phyloP scores from a whole-genome alignment of 2,113 vertebrate genomes.

The Hemibagrus wyckioides region DNA sequence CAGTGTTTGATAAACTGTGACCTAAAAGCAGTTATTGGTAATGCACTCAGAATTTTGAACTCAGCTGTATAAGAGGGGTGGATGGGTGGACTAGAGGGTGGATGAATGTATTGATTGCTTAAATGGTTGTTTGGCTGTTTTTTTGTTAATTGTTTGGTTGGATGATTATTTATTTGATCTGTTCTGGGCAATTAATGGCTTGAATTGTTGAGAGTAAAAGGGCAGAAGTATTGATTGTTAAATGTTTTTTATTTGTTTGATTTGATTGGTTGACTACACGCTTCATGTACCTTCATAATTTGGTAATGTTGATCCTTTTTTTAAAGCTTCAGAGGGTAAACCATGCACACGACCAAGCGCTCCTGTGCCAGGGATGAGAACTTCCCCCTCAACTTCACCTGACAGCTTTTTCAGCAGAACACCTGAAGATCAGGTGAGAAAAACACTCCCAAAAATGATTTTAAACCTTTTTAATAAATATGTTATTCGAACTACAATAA shows the following conservation, averaged over 20 bases:
- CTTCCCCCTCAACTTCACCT: slow-evolving; percentile 68
- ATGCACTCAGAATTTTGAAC: not conserved
- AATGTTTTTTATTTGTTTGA: not conserved
- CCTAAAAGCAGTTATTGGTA: not conserved
- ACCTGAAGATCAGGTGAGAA: slow-evolving; percentile 76
- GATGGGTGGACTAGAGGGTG: not conserved
- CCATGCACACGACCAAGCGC: slow-evolving; percentile 66
- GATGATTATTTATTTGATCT: not conserved
- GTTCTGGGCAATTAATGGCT: not conserved
- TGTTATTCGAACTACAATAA: not conserved
- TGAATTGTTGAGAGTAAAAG: not conserved
- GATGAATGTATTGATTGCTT: not conserved
- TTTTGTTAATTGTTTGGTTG: not conserved
- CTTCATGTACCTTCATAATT: slow-evolving; percentile 3
- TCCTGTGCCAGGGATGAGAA: slow-evolving; percentile 56
- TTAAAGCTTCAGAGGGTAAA: slow-evolving; percentile 83
- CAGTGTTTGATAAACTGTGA: not conserved
- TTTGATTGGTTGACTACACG: not conserved
- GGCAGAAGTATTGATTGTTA: not conserved
- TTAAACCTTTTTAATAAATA: not conserved
- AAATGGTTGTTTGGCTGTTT: not conserved
- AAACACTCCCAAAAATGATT: not conserved
- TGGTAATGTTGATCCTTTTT: slow-evolving; percentile 42
- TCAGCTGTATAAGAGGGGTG: not conserved
- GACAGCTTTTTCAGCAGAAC: slow-evolving; percentile 70